A percentile compares a stretch with the other conserved stretches of the same genome.
Conservation (phyloP, 2,797 vertebrate species). For the Echeneis naucrates region DNA sequence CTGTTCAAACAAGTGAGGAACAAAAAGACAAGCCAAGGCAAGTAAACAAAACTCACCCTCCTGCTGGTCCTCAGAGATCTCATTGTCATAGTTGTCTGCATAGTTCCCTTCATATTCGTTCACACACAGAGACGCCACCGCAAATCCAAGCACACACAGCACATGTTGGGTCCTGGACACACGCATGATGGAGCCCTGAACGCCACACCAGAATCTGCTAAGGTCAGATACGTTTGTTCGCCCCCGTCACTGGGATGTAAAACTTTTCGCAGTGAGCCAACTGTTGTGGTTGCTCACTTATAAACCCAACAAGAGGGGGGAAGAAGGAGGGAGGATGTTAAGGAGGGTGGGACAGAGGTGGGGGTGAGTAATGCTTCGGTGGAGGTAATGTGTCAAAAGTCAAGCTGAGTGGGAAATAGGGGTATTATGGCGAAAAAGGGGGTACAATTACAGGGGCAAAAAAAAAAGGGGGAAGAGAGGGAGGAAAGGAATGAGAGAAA, state of each 20-base stretch:
- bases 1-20: slow-evolving; percentile 38
- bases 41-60: slow-evolving; percentile 65
- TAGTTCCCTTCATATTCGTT: slow-evolving; percentile 62
- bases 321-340: slow-evolving; percentile 48
- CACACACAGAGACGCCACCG: slow-evolving; percentile 32
- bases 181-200: slow-evolving; percentile 47
- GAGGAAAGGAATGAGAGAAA: neutral
- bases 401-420: slow-evolving; percentile 46
- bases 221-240: slow-evolving; percentile 16
- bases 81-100: slow-evolving; percentile 64
- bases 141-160: slow-evolving; percentile 52
- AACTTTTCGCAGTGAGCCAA: slow-evolving; percentile 48
- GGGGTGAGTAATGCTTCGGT: slow-evolving; percentile 62
- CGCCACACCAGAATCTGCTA: slow-evolving; percentile 7
- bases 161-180: slow-evolving; percentile 42
- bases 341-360: slow-evolving; percentile 48
- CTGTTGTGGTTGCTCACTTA: slow-evolving; percentile 57
- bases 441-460: neutral
- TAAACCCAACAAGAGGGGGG: slow-evolving; percentile 55
- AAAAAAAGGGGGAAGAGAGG: neutral
- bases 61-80: slow-evolving; percentile 65
- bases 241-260: slow-evolving; percentile 14
- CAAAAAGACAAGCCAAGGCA: slow-evolving; percentile 5
- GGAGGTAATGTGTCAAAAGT: slow-evolving; percentile 67
- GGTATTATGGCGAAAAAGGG: slow-evolving; percentile 12